Percentiles rank a stretch among this genome's conserved stretches.
phyloP scores from a whole-genome alignment of 2,797 vertebrate genomes.

The Xenentodon cancila region DNA sequence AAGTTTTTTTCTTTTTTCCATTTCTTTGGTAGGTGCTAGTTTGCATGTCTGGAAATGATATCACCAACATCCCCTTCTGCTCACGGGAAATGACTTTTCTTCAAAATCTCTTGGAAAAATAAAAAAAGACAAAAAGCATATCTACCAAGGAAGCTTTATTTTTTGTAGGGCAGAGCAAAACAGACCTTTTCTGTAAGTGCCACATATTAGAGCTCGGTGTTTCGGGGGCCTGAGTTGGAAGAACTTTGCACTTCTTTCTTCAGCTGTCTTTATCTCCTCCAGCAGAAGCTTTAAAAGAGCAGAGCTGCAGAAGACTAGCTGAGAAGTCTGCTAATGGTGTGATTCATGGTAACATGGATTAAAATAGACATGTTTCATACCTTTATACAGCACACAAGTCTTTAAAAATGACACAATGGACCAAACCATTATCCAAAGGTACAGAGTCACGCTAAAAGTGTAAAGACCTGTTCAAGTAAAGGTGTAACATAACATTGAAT shows the following conservation, averaged over 20 bases:
- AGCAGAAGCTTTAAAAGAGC: not conserved
- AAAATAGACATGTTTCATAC: slow-evolving; percentile 25
- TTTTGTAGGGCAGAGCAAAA: not conserved
- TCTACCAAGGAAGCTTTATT: not conserved
- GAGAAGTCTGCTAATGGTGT: slow-evolving; percentile 22
- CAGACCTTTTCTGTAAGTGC: not conserved
- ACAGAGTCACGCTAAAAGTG: slow-evolving; percentile 15
- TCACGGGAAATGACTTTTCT: not conserved
- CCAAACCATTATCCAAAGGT: slow-evolving; percentile 9
- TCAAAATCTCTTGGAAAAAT: not conserved
- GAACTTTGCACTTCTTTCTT: slow-evolving; percentile 13
- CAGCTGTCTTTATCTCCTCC: not conserved
- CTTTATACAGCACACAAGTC: slow-evolving; percentile 2
- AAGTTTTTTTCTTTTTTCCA: not conserved
- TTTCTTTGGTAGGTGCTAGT: not conserved
- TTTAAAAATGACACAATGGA: slow-evolving; percentile 19
- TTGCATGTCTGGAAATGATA: not conserved
- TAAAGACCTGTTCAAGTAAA: slow-evolving; percentile 16
- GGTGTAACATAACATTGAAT: not conserved
- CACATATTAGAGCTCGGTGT: not conserved
- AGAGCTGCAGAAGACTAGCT: not conserved
- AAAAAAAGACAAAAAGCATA: not conserved
- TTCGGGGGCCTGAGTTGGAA: not conserved
- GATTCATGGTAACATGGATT: slow-evolving; percentile 23
- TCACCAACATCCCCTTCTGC: not conserved